These are phyloP conservation scores for Nomada fabriciana DNA, from an alignment of 2,888 invertebrate genomes.

Conservation along the genomic window DNA sequence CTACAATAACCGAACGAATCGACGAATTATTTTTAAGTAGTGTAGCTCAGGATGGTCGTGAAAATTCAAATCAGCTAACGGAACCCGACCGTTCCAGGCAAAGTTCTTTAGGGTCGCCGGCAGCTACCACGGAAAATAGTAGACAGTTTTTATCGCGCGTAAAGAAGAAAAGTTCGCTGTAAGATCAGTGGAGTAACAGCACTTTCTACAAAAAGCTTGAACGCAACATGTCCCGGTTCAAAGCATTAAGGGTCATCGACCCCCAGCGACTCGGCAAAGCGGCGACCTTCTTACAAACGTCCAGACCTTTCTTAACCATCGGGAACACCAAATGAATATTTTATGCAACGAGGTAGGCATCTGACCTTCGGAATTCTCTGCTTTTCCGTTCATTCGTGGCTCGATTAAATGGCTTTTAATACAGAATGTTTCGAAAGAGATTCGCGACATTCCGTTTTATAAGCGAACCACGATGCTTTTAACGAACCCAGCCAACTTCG, in stretches of 20 bases:
- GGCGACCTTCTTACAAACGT: conserved; percentile 71
- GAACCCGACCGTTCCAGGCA: neutral
- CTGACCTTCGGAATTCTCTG: conserved; percentile 35
- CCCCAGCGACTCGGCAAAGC: conserved; percentile 62
- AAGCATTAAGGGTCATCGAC: conserved; percentile 69
- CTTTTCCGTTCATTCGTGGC: neutral
- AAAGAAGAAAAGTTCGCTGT: conserved; percentile 46
- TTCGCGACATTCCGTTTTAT: too few species aligned
- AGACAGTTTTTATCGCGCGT: conserved; percentile 10
- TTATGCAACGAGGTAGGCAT: conserved; percentile 42
- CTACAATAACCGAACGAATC: neutral
- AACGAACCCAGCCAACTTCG: too few species aligned
- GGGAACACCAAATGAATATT: conserved; percentile 62
- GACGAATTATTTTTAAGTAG: conserved; percentile 7
- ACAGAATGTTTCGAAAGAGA: neutral
- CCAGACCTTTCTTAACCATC: conserved; percentile 72
- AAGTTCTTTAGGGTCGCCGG: neutral
- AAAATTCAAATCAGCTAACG: conserved; percentile 46
- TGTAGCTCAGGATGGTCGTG: neutral
- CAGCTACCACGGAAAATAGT: conserved; percentile 6
- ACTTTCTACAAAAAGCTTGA: conserved; percentile 71
- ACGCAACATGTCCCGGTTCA: conserved; percentile 73
- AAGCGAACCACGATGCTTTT: too few species aligned
- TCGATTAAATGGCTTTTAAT: neutral
- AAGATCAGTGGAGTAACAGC: conserved; percentile 61